These are phyloP conservation scores for Alauda arvensis DNA, from an alignment of 2,797 vertebrate genomes.

Conservation along the genomic window DNA sequence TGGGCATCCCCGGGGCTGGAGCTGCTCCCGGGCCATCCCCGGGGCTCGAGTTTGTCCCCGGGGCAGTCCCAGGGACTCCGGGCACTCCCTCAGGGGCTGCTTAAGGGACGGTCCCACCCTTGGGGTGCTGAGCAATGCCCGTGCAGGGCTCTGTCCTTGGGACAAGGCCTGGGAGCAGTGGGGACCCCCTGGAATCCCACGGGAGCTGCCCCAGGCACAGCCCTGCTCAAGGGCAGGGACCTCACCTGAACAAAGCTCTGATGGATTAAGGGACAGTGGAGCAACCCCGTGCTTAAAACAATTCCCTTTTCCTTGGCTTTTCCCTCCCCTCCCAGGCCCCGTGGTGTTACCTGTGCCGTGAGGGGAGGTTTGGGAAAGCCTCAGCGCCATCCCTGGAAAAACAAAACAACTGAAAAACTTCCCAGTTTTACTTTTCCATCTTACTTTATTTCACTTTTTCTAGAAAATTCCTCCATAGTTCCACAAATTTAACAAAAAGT, in stretches of 20 bases:
- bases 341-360: background rate
- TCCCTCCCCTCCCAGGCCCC: background rate
- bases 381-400: background rate
- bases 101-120: background rate
- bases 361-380: background rate
- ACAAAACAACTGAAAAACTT: background rate
- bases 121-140: accelerated
- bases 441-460: conserved; percentile 78
- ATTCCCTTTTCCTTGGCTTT: background rate
- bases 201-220: background rate
- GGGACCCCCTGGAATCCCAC: accelerated
- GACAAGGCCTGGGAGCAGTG: accelerated
- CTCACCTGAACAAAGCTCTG: background rate
- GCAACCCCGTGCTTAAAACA: background rate
- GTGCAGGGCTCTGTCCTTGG: background rate
- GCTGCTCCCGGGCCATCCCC: accelerated
- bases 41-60: background rate
- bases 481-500: conserved; percentile 79
- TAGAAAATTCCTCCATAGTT: conserved; percentile 81
- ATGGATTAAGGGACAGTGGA: accelerated
- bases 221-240: background rate
- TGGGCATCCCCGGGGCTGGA: accelerated
- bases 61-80: too few species aligned
- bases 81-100: too few species aligned
- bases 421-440: conserved; percentile 50